Percentiles rank a stretch among this genome's conserved stretches.
Conservation (phyloP, 1,140 invertebrate genomes). For the Panulirus ornatus region DNA sequence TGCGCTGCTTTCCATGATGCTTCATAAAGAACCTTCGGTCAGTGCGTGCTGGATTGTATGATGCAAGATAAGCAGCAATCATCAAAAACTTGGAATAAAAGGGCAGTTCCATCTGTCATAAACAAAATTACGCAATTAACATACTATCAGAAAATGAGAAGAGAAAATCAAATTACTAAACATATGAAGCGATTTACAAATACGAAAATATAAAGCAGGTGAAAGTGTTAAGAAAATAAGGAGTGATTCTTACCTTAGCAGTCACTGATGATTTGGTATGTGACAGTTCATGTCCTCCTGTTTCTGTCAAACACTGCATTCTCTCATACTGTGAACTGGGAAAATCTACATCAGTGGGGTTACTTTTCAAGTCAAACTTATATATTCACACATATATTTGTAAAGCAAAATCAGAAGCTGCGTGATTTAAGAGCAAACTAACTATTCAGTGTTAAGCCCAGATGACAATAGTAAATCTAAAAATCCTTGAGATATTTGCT, state of each 20-base stretch:
- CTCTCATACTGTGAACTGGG: conserved; percentile 79
- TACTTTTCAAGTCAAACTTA: background rate
- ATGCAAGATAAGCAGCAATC: conserved; percentile 93
- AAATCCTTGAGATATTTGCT: no score
- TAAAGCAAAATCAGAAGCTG: no score
- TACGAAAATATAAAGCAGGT: no score
- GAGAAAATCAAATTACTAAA: no score
- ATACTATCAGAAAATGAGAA: no score
- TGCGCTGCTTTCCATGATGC: conserved; percentile 82
- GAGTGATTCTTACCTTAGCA: background rate
- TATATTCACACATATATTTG: no score
- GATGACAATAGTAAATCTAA: no score
- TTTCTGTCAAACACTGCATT: conserved; percentile 81
- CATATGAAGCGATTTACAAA: background rate
- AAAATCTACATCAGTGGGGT: background rate
- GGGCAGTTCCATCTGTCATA: conserved; percentile 88
- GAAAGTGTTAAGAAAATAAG: background rate
- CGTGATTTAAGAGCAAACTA: no score
- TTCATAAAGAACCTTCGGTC: conserved; percentile 90
- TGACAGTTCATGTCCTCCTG: background rate
- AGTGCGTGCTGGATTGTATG: conserved; percentile 90
- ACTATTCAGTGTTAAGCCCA: no score
- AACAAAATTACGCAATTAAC: no score
- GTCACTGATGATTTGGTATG: background rate
- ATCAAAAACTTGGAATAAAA: conserved; percentile 93